Evolutionary conservation across 2,797 vertebrate species (phyloP).

Genomic region (Micromesistius poutassou): DNA sequence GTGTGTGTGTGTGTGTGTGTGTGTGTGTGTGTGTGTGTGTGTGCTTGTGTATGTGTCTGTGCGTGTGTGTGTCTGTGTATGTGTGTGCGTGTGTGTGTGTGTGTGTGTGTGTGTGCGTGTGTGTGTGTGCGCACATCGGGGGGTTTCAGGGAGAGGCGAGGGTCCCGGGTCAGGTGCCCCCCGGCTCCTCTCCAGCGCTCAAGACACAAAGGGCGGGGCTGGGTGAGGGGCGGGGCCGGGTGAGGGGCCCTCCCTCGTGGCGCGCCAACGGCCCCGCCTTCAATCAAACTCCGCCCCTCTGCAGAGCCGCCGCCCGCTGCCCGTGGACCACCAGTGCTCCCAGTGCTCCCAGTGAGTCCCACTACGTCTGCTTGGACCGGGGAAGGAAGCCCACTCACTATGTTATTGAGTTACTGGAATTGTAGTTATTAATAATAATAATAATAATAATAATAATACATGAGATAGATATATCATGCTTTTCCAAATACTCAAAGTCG

Average conservation of each 20-base stretch:
- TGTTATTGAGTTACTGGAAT: background rate
- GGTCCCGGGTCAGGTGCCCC: constrained; percentile 68
- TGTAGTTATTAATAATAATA: background rate
- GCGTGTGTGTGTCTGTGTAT: constrained; percentile 10
- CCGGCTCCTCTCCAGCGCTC: constrained; percentile 10
- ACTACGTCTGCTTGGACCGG: background rate
- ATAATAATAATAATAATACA: background rate
- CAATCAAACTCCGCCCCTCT: constrained; percentile 60
- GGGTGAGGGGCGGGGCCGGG: constrained; percentile 67
- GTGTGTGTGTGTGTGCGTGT: constrained; percentile 22
- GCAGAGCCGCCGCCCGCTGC: constrained; percentile 41
- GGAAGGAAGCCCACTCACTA: background rate
- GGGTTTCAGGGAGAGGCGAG: constrained; percentile 6
- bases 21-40: constrained; percentile 23
- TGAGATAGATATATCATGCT: too few relatives aligned
- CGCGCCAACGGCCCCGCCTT: constrained; percentile 70
- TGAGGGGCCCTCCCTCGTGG: constrained; percentile 62
- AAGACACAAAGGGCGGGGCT: constrained; percentile 68
- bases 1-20: constrained; percentile 40
- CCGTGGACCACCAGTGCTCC: background rate
- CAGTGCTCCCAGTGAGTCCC: background rate
- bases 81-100: constrained; percentile 40
- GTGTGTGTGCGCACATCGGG: constrained; percentile 23
- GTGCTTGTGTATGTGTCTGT: constrained; percentile 27
- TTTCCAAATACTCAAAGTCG: background rate